Base-by-base conservation (phyloP, 1,140 invertebrate genomes). In the Parasteatoda tepidariorum region DNA sequence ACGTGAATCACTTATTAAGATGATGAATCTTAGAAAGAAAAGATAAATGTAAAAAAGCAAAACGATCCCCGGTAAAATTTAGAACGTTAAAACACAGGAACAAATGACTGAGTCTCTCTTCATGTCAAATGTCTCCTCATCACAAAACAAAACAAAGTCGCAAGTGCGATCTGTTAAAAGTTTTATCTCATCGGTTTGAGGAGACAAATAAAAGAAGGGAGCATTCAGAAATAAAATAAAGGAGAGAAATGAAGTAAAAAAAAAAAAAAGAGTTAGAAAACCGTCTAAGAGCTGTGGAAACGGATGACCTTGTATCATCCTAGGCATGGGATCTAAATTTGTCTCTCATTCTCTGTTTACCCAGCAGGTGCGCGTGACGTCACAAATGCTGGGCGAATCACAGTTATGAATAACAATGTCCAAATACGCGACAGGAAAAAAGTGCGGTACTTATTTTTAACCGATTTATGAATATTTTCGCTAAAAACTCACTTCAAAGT, bases 301-400 rank as follows among this genome's bases (percentile, higher is more conserved):
- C 55, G 64, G 59, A 38, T 81, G 67, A 70, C 78, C 78, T 81
- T 81, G 78, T 81, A 81, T 70, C 78, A 68, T 70, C 64, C 64
- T 70, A 70, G 66, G 78, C 64, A 70, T 48, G 78, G 78, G 78
- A 81, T 81, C 78, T 81, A 81, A 81, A 81, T 71, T 81, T 81
- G 78, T 81, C 78, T 81, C 78, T 81, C 66, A 38, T 81, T 81
- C 78, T 81, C 78, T 81, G 78, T 81, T 81, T 81, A 81, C 67
- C 64, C 78, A 81, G 78, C 78, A 81, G 78, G 78, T 81, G 78
- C 78, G 78, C 38, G 54, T 81, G 78, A 81, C 78, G 78, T 81
- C 78, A 81, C 78, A 70, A 11, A 70, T 68, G 66, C 54, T 33
- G 54, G 55, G 15, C 78, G 33, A 61, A 81, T 57, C 64, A 24